Base-by-base conservation (phyloP, 2,888 invertebrate genomes). In the Acleris sparsana region DNA sequence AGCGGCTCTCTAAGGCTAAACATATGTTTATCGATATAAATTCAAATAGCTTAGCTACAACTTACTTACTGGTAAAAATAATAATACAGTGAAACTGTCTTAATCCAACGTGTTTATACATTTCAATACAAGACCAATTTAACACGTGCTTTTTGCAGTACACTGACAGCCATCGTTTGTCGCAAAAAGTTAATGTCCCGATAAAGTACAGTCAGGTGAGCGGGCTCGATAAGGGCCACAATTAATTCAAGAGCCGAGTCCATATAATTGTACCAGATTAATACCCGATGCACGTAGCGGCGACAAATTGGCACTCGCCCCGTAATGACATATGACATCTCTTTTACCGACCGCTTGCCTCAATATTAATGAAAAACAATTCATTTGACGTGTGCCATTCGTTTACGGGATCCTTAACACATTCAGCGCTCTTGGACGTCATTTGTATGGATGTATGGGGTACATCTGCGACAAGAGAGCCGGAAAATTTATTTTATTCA, bases 271-370 rank as follows among this genome's bases (percentile, higher is more conserved):
- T 83, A 78, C 76, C 78, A 82, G 80, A 87, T 91, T 89, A 89
- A 87, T 88, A 91, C 85, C 79, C 88, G 81, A 84, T 82, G 69
- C 88, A 89, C 89, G 89, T 88, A 83, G 75, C 63, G 69, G 67
- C 71, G 87, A 89, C 89, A 89, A 89, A 89, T 91, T 89, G 85
- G 80, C 77, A 76, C 85, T 75, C 80, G 77, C 73, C 49, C 70
- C 70, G 75, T 77, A 80, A 79, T 78, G 77, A 72, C 75, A 71
- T 75, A 75, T 80, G 80, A 84, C 80, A 79, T 80, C 80, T 82
- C 79, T 82, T 69, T 80, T 74, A 76, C 73, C 62, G 68, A 46
- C 46, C 69, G 67, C 69, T 51, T 57, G 69, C 63, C 70, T 71
- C 69, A 69, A 71, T 74, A 73, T 71, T 72, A 72, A 73, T 73